Evolutionary conservation across 1,140 invertebrate species (phyloP), one percentile per base, ranked within the genome.

Genomic region (Diorhabda sublineata): DNA sequence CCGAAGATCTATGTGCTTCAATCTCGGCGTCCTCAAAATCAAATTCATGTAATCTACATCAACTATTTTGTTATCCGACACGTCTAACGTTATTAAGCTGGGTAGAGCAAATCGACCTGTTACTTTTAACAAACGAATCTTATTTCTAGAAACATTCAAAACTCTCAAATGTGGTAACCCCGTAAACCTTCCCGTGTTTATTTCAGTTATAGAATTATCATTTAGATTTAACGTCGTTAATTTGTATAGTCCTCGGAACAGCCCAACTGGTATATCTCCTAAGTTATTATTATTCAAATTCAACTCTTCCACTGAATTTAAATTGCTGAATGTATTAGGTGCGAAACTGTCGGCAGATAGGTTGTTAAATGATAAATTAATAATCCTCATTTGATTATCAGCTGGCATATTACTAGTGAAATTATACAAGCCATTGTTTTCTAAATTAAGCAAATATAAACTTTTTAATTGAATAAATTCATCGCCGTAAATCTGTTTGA

Each of bases 401-500:
- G 73, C 70, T 7, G 70, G 65, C 0, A 67, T 58, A 6, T 64
- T 69, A 44, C 69, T 67, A 61, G 58, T 67, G 4, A 79, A 42
- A 6, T 56, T 43, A 3, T 52, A 44, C 2, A 81, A 70, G 26
- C 69, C 42, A 61, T 81, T 81, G 58, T 69, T 42, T 42, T 69
- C 69, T 61, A 80, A 69, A 67, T 84, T 74, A 3, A 91, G 71
- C 45, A 81, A 76, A 42, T 80, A 77, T 7, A 91, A 76, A 58
- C 84, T 84, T 3, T 74, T 78, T 6, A 90, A 72, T 6, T 81
- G 74, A 56, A 81, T 82, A 65, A 91, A 87, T 9, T 69, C 65
- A 45, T 86, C 84, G 11, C 79, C 83, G 64, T 84, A 85, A 43
- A 90, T 87, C 4, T 89, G 83, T 66, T 82, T 64, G 3, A 81